These are phyloP conservation scores for Chrysodeixis includens DNA, from an alignment of 2,888 invertebrate genomes.

Conservation along the genomic window DNA sequence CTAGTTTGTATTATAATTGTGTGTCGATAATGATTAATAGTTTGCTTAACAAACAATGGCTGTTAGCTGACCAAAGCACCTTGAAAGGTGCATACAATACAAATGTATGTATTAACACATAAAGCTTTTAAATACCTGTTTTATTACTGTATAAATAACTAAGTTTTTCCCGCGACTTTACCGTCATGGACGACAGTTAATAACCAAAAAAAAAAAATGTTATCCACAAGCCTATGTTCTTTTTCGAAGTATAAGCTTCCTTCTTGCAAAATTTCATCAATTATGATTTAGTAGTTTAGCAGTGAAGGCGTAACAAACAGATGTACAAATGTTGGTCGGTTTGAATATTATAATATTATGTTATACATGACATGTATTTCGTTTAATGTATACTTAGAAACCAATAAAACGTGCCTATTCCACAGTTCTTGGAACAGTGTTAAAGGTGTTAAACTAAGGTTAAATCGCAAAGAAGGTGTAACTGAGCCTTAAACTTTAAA, in stretches of 20 bases:
- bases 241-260: no score
- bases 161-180: neutral
- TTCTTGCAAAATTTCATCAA: no score
- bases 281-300: no score
- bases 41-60: conserved; percentile 37
- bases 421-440: neutral
- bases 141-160: neutral
- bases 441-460: neutral
- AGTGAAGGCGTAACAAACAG: no score
- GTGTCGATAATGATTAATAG: conserved; percentile 50
- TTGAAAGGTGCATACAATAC: conserved; percentile 43
- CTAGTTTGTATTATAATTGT: conserved; percentile 42
- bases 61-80: conserved; percentile 42
- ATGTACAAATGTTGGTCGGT: no score
- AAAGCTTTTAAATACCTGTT: conserved; percentile 1
- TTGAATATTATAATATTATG: no score
- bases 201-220: no score
- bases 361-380: no score
- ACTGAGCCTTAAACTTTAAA: conserved; percentile 4
- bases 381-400: no score
- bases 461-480: neutral
- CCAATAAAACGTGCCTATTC: neutral
- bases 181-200: neutral
- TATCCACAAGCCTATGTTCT: no score
- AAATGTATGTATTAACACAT: conserved; percentile 20